A percentile compares a stretch with the other conserved stretches of the same genome.
Evolutionary conservation across 2,113 vertebrate genomes (phyloP).

Genomic region (Lepidothrix coronata): DNA sequence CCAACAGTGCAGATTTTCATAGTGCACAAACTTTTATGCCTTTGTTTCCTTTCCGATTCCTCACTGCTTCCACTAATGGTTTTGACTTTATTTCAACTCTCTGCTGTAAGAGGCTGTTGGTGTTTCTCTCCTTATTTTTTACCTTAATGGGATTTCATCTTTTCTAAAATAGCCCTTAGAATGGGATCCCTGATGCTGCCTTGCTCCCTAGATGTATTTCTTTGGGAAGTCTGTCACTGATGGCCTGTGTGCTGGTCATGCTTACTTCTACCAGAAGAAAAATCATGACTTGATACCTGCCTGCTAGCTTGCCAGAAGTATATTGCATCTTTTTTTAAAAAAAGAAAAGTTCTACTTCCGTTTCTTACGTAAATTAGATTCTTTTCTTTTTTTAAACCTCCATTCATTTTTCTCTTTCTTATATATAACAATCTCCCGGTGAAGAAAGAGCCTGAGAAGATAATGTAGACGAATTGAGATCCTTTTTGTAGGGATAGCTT

Average conservation of each 20-base stretch:
- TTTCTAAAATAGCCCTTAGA: neutral
- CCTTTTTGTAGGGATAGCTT: neutral
- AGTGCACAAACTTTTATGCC: neutral
- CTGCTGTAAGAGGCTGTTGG: neutral
- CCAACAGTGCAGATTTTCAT: neutral
- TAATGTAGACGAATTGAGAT: neutral
- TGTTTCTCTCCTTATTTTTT: neutral
- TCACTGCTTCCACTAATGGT: neutral
- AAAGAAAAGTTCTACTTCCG: neutral
- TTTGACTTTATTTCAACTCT: neutral
- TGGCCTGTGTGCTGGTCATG: neutral
- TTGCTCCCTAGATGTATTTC: neutral
- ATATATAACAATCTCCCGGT: neutral
- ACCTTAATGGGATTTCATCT: neutral
- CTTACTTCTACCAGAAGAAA: neutral
- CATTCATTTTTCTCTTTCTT: neutral
- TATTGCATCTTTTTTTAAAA: neutral
- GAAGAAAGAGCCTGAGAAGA: neutral
- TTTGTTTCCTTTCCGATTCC: neutral
- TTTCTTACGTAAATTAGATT: neutral
- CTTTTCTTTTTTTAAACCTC: neutral
- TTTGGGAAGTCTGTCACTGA: neutral
- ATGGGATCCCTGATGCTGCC: neutral
- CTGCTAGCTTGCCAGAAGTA: neutral
- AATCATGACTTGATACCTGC: neutral